These are phyloP conservation scores for Lepidocyrtoides sp. DNA, from an alignment of 2,888 invertebrate species.

Conservation along the genomic window DNA sequence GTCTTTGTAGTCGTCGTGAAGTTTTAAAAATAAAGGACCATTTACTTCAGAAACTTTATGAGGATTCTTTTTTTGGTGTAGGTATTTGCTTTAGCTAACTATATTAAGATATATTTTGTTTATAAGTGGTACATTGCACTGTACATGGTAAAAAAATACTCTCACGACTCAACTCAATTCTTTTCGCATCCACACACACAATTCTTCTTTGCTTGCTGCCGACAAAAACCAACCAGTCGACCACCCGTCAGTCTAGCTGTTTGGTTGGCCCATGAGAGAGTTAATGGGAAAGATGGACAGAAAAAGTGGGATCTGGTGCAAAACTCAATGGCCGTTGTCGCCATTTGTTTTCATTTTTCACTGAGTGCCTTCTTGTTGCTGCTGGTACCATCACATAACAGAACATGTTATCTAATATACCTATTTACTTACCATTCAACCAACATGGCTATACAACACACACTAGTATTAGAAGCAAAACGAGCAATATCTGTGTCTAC, in stretches of 20 bases:
- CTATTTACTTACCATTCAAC: neutral
- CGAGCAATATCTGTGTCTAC: neutral
- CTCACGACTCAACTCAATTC: constrained; percentile 60
- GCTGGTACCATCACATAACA: neutral
- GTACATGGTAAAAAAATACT: constrained; percentile 16
- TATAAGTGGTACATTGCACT: neutral
- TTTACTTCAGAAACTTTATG: constrained; percentile 65
- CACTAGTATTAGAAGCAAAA: too few species aligned
- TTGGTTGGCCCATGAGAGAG: constrained; percentile 68
- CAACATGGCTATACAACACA: neutral
- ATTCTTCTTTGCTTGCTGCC: constrained; percentile 42
- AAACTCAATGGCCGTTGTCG: constrained; percentile 84
- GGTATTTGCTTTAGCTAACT: neutral
- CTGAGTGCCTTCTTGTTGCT: constrained; percentile 65
- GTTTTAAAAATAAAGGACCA: constrained; percentile 71
- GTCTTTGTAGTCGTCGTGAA: constrained; percentile 23
- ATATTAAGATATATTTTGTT: too few species aligned
- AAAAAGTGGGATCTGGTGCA: constrained; percentile 74
- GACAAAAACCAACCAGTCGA: constrained; percentile 27
- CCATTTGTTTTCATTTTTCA: constrained; percentile 85
- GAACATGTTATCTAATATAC: too few species aligned
- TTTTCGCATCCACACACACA: constrained; percentile 57
- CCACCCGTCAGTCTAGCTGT: constrained; percentile 61
- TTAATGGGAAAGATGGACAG: constrained; percentile 71
- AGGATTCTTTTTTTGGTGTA: neutral